Percentiles rank a stretch among this genome's conserved stretches.
Conservation (phyloP, 2,888 invertebrate genomes). For the Nymphalis urticae region DNA sequence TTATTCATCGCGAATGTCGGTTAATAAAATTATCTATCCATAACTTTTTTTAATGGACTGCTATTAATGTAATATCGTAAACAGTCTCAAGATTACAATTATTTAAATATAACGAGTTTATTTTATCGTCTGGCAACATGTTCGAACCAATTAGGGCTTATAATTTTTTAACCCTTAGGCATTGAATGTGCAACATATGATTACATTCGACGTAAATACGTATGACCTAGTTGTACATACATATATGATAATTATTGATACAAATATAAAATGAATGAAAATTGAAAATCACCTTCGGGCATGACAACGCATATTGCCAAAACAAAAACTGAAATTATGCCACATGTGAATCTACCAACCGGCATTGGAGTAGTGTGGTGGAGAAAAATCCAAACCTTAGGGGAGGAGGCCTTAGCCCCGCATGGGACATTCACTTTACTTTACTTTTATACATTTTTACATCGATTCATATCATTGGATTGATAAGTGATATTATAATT, state of each 20-base stretch:
- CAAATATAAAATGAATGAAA: not conserved
- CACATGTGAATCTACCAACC: too few relatives aligned
- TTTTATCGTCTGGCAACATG: constrained; percentile 26
- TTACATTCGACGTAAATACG: not conserved
- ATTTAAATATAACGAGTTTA: constrained; percentile 27
- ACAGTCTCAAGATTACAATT: constrained; percentile 27
- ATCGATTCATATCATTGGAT: too few relatives aligned
- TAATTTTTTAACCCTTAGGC: constrained; percentile 10
- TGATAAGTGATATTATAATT: too few relatives aligned
- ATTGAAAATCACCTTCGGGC: not conserved
- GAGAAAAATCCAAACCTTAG: too few relatives aligned
- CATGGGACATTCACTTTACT: too few relatives aligned
- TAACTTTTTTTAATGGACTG: constrained; percentile 11
- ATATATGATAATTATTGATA: not conserved
- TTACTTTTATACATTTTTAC: too few relatives aligned
- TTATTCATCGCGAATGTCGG: not conserved
- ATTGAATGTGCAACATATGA: constrained; percentile 3
- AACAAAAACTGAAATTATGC: too few relatives aligned
- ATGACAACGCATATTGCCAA: too few relatives aligned
- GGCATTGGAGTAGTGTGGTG: too few relatives aligned
- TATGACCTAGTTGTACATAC: not conserved
- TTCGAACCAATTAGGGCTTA: constrained; percentile 21
- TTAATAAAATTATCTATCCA: not conserved
- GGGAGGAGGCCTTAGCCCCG: too few relatives aligned
- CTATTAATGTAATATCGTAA: constrained; percentile 28